Conservation (phyloP, 2,888 invertebrate species). For the Amblyjoppa proteus region DNA sequence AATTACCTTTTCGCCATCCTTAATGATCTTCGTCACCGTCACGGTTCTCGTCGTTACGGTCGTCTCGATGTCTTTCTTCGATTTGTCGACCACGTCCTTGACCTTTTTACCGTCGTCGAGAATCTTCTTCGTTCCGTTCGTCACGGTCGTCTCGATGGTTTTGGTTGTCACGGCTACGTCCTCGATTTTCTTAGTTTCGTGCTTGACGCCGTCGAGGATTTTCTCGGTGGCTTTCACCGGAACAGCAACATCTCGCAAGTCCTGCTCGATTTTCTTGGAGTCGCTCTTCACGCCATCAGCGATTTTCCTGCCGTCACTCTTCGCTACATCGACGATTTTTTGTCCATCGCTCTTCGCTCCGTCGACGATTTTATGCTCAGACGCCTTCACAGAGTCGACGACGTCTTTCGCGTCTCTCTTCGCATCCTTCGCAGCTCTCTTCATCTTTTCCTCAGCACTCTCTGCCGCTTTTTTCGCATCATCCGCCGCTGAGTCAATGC, state of each 20-base stretch:
- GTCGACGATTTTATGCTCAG: constrained; percentile 69
- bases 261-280: constrained; percentile 54
- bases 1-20: constrained; percentile 46
- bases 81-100: constrained; percentile 69
- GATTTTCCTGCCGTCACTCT: constrained; percentile 47
- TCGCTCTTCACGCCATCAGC: constrained; percentile 65
- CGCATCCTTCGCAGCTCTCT: constrained; percentile 62
- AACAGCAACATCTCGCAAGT: constrained; percentile 49
- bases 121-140: constrained; percentile 53
- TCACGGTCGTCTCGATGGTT: constrained; percentile 68
- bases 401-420: constrained; percentile 66
- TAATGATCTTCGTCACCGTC: constrained; percentile 67
- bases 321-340: too few relatives aligned
- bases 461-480: constrained; percentile 66
- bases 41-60: constrained; percentile 86
- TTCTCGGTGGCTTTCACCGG: constrained; percentile 63
- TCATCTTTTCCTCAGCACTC: constrained; percentile 68
- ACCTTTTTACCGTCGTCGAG: constrained; percentile 64
- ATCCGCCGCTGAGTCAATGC: constrained; percentile 65
- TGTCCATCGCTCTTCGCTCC: constrained; percentile 56
- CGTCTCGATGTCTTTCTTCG: constrained; percentile 76
- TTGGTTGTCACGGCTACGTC: constrained; percentile 63
- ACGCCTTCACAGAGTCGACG: constrained; percentile 61
- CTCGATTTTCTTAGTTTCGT: constrained; percentile 64
- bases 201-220: constrained; percentile 57